Conservation (phyloP, 2,113 vertebrate species). For the Prionailurus viverrinus region DNA sequence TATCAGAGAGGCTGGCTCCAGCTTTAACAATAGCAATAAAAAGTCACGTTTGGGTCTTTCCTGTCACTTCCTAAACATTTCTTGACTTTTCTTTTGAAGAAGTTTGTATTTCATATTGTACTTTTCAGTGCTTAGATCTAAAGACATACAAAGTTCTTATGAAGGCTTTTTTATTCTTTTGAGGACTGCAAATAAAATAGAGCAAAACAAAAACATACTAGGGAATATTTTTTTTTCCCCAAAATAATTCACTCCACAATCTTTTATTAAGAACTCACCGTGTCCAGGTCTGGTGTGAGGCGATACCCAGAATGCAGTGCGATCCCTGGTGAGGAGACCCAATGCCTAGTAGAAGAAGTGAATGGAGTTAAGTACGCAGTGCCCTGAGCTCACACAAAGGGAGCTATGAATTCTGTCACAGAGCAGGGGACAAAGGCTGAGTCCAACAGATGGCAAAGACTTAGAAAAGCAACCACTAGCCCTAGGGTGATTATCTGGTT, state of each 20-base stretch:
- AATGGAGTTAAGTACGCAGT: background rate
- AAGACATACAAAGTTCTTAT: background rate
- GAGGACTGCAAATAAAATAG: constrained; percentile 33
- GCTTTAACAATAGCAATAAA: background rate
- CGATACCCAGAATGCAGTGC: background rate
- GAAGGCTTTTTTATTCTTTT: background rate
- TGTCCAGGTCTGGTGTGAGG: background rate
- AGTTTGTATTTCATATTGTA: background rate
- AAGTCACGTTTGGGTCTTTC: background rate
- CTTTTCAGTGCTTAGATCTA: background rate
- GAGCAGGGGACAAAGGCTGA: background rate
- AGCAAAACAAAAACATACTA: constrained; percentile 7
- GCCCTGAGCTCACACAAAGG: background rate
- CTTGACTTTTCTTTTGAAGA: constrained; percentile 16
- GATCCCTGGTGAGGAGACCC: background rate
- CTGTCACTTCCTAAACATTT: background rate
- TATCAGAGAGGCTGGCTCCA: background rate
- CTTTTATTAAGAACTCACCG: background rate
- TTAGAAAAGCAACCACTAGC: background rate
- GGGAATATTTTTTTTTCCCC: background rate
- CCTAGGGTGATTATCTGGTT: background rate
- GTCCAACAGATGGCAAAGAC: background rate
- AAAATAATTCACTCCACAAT: background rate
- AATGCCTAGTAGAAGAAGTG: background rate
- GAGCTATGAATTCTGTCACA: background rate